Base-by-base conservation (phyloP, 2,888 invertebrate species). In the Trileptium ribeirensis region DNA sequence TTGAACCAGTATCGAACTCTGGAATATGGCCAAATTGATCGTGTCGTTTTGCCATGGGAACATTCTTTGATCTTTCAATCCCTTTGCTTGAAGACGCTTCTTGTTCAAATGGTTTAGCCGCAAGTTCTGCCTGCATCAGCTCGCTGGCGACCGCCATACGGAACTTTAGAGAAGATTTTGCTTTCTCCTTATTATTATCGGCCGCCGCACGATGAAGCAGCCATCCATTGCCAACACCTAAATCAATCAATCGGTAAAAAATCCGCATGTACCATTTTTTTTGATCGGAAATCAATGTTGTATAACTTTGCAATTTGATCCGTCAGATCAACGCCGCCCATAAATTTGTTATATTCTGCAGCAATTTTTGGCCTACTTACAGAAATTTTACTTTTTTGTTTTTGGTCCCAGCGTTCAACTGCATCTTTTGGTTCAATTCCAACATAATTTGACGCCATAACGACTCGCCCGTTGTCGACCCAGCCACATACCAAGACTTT, bases 251-350 rank as follows among this genome's bases (percentile, higher is more conserved):
- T 74, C 84, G 84, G 74, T 83, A 85, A 67, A 85, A 79, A 33
- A 86, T 84, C 84, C 86, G 85, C 82, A 84, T 86, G 80, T 86
- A 85, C 74, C 83, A 83, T 77, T 85, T 86, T n/a, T 29, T 83
- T 84, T n/a, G 82, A 84, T 67, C 85, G 77, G n/a, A 86, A 83
- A 67, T 85, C 82, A 33, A 86, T 87, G 51, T 86, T 83, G 81
- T 87, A 86, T 67, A 86, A 84, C 19, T 86, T 85, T 38, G 33
- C 29, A 8, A 88, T 83, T 82, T 86, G 85, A 80, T 87, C 86
- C 67, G 85, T 84, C 8, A 86, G 81, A 83, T 88, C 87, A 8
- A 87, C 87, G 19, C 87, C 86, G 67, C 87, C 87, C 85, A 86
- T 86, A 70, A 78, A 86, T 77, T 83, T 83, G 83, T 87, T 86